Percentiles rank a stretch among this genome's conserved stretches.
Evolutionary conservation across 1,140 invertebrate species (phyloP).

Genomic region (Adoxophyes honmai): DNA sequence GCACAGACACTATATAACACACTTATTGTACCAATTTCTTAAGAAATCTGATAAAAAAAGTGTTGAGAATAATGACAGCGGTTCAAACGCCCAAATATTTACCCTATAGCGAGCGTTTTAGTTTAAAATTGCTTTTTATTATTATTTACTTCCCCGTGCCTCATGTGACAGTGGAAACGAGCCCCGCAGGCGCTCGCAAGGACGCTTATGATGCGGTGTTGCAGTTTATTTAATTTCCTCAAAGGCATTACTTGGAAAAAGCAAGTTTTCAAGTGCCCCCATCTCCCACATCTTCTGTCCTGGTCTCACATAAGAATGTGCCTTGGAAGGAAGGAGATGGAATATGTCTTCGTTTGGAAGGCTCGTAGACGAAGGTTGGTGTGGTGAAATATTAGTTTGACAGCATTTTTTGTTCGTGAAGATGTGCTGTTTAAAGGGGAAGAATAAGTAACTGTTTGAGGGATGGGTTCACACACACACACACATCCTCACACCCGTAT

Average conservation of each 20-base stretch:
- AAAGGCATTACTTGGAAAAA: constrained; percentile 71
- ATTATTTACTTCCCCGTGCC: no score
- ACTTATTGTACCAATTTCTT: no score
- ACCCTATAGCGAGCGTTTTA: no score
- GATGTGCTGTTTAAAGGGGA: no score
- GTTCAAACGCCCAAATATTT: no score
- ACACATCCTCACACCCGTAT: no score
- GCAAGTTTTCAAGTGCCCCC: constrained; percentile 54
- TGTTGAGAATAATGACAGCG: no score
- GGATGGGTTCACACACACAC: no score
- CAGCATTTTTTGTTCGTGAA: not conserved
- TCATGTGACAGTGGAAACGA: constrained; percentile 28
- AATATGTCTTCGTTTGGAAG: not conserved
- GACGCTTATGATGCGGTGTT: constrained; percentile 68
- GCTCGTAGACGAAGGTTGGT: not conserved
- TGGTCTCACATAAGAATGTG: not conserved
- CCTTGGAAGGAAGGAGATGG: constrained; percentile 2
- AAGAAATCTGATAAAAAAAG: no score
- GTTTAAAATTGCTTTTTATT: no score
- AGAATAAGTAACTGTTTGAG: no score
- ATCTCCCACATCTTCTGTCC: constrained; percentile 6
- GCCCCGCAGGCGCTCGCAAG: constrained; percentile 34
- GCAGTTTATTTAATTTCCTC: constrained; percentile 74
- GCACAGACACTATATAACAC: no score
- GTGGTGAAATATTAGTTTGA: not conserved